phyloP scores from a whole-genome alignment of 2,797 vertebrate genomes.

The Takifugu ocellatus region DNA sequence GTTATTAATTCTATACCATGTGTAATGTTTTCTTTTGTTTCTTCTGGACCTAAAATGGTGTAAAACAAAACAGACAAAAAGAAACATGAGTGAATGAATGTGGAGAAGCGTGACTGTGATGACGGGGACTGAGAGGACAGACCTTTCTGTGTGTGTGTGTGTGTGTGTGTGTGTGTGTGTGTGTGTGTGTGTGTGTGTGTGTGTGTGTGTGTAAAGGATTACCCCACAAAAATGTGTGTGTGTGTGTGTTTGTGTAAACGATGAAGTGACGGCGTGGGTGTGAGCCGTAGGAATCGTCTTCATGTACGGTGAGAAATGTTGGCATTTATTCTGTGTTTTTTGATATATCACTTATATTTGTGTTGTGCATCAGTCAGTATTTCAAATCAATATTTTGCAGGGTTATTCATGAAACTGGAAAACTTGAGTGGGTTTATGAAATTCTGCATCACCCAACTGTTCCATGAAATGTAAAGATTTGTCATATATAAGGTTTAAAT shows the following conservation, averaged over 20 bases:
- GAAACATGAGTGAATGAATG: not conserved
- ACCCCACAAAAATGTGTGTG: slow-evolving; percentile 9
- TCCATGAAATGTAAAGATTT: no score
- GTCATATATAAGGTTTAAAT: no score
- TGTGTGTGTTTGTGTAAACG: slow-evolving; percentile 4
- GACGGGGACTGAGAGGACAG: slow-evolving; percentile 7
- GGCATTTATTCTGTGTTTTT: not conserved
- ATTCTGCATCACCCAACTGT: no score
- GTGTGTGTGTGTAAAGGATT: slow-evolving; percentile 30
- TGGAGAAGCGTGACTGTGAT: not conserved
- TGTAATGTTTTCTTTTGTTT: not conserved
- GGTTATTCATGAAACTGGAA: no score
- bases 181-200: slow-evolving; percentile 10
- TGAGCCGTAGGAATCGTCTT: slow-evolving; percentile 38
- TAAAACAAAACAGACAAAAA: not conserved
- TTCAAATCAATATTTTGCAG: no score
- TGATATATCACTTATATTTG: not conserved
- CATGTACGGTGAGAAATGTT: slow-evolving; percentile 56
- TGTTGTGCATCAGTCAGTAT: no score
- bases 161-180: slow-evolving; percentile 12
- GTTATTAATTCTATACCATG: slow-evolving; percentile 1
- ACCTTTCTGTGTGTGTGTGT: not conserved
- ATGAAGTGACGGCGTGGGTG: slow-evolving; percentile 22
- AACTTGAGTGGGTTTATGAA: no score
- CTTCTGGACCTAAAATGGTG: not conserved